These are phyloP conservation scores for Hypselothyrea guttata DNA, from an alignment of 2,888 invertebrate species.

Conservation along the genomic window DNA sequence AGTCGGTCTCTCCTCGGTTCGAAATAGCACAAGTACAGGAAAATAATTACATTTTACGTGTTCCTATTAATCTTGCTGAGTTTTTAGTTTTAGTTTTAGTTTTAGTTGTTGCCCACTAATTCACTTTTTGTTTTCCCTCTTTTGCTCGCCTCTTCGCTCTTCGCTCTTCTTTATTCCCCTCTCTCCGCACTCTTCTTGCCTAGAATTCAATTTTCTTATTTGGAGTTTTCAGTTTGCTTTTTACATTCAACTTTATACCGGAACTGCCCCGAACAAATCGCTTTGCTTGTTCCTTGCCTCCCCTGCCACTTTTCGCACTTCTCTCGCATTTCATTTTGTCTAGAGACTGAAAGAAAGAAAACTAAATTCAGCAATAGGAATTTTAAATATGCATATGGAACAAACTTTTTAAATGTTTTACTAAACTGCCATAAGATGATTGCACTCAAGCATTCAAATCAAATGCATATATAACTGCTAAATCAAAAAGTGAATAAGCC, in stretches of 20 bases:
- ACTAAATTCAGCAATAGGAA: too few species aligned
- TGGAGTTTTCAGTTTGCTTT: conserved; percentile 38
- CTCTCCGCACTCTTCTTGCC: neutral
- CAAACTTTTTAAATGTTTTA: too few species aligned
- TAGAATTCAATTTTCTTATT: conserved; percentile 65
- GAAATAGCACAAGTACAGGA: conserved; percentile 75
- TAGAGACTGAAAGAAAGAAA: too few species aligned
- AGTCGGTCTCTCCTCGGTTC: conserved; percentile 18
- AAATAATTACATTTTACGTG: conserved; percentile 77
- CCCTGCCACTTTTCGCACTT: neutral
- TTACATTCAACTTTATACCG: conserved; percentile 38
- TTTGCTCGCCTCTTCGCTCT: conserved; percentile 4
- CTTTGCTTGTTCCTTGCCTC: conserved; percentile 6
- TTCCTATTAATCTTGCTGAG: conserved; percentile 77
- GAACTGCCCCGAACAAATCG: conserved; percentile 15
- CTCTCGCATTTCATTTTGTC: neutral
- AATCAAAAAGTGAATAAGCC: neutral
- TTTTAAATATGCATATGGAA: too few species aligned
- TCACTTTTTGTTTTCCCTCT: conserved; percentile 54
- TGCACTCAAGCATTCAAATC: neutral
- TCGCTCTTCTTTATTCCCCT: neutral
- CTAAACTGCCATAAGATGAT: neutral
- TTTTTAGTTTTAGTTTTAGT: conserved; percentile 67
- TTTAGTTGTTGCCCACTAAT: conserved; percentile 69
- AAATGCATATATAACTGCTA: neutral